phyloP scores from a whole-genome alignment of 2,888 invertebrate genomes.

The Drosophila barbarae region DNA sequence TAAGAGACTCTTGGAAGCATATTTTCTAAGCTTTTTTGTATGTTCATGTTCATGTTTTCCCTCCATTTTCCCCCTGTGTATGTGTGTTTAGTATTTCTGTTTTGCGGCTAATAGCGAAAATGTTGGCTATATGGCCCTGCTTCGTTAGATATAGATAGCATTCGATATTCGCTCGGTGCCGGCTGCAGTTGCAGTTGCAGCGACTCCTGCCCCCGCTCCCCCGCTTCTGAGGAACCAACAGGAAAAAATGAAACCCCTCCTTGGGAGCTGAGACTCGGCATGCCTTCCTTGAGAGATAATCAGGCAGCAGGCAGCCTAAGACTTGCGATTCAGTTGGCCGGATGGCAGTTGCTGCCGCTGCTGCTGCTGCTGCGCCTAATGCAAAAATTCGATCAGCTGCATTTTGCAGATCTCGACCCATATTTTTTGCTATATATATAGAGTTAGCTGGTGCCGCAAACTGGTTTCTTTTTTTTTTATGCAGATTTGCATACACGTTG shows the following conservation, averaged over 20 bases:
- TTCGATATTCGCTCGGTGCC: constrained; percentile 67
- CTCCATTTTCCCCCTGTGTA: constrained; percentile 30
- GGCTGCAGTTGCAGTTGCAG: constrained; percentile 57
- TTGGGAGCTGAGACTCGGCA: constrained; percentile 42
- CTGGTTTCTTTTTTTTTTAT: constrained; percentile 58
- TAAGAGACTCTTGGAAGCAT: background rate
- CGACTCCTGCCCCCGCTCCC: background rate
- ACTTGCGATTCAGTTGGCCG: constrained; percentile 64
- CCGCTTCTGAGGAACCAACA: background rate
- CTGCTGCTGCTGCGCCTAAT: constrained; percentile 70
- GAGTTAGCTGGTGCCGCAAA: constrained; percentile 56
- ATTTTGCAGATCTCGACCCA: constrained; percentile 77
- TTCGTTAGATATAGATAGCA: constrained; percentile 73
- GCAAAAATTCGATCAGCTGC: constrained; percentile 78
- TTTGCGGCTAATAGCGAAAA: constrained; percentile 75
- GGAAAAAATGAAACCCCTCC: constrained; percentile 9
- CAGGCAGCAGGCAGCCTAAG: constrained; percentile 55
- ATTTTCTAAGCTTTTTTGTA: background rate
- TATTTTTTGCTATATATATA: constrained; percentile 70
- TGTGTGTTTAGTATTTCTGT: constrained; percentile 64
- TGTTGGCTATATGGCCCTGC: constrained; percentile 73
- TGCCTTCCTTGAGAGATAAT: constrained; percentile 75
- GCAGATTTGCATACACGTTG: constrained; percentile 76
- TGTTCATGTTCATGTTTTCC: background rate
- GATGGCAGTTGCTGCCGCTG: constrained; percentile 56